Conservation (phyloP, 1,140 invertebrate species). For the Doryteuthis pealeii region DNA sequence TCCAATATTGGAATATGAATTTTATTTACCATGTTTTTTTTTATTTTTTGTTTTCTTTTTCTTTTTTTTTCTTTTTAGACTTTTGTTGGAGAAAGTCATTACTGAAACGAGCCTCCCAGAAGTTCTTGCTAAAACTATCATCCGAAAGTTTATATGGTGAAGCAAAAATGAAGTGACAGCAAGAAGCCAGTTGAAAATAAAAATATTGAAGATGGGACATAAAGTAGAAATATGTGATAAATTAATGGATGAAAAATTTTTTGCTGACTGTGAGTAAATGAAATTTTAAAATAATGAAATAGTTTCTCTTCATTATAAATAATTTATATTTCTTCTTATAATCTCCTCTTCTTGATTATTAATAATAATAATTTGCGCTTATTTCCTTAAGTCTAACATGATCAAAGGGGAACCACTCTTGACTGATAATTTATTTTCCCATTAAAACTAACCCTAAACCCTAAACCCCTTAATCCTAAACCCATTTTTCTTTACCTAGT, state of each 20-base stretch:
- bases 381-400: too few species aligned
- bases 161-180: background rate
- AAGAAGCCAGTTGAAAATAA: background rate
- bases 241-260: background rate
- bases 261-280: background rate
- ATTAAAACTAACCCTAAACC: too few species aligned
- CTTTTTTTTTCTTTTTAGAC: constrained; percentile 3
- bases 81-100: constrained; percentile 4
- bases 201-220: background rate
- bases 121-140: background rate
- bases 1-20: too few species aligned
- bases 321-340: too few species aligned
- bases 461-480: too few species aligned
- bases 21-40: background rate
- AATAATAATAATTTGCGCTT: too few species aligned
- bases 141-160: background rate
- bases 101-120: background rate
- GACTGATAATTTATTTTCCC: too few species aligned
- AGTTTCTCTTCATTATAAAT: too few species aligned
- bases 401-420: too few species aligned
- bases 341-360: too few species aligned
- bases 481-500: too few species aligned
- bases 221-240: background rate
- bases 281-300: background rate
- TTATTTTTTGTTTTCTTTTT: background rate